Evolutionary conservation across 2,797 vertebrate species (phyloP), one percentile per base, ranked within the genome.

Genomic region (Pteropus rufus): DNA sequence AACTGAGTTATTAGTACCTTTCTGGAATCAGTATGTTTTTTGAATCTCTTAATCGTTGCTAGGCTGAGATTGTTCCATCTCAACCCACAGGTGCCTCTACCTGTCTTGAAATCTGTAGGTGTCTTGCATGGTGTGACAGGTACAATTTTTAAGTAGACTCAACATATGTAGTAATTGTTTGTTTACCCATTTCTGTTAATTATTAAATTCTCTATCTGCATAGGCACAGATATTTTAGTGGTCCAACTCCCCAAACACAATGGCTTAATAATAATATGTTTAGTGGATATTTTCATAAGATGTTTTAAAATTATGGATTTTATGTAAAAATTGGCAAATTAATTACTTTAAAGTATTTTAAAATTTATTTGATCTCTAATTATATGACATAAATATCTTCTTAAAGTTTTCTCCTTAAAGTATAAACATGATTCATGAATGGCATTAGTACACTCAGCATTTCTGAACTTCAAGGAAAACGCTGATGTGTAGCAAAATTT

Each of bases 401-500:
- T 89, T 86, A 46, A 73, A 41, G 75, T 89, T 81, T 58, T 60
- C 58, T 91, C 14, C 49, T 80, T 58, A 77, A 83, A 80, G 6
- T 84, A 41, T 76, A 93, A 79, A 62, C 44, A 26, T 21, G n/a
- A 36, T 83, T 79, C 18, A 23, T 93, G 93, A 94, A n/a, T 89
- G 90, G 34, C 90, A 72, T 75, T 89, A 93, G 65, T 93, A 26
- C 76, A 41, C 31, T 96, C 88, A 86, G 90, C 95, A 69, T 84
- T 95, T 96, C 31, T n/a, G 21, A 86, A 93, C 90, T 95, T 92
- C 54, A 77, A 26, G 70, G 72, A 94, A 96, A 96, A 92, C 91
- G 97, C 97, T 98, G 96, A 97, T 54, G 82, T 39, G 5, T 36
- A 79, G 69, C 46, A 93, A 75, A 96, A 95, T 93, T 86, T 96